Base-by-base conservation (phyloP, 2,113 vertebrate genomes). In the Scolopax mira region DNA sequence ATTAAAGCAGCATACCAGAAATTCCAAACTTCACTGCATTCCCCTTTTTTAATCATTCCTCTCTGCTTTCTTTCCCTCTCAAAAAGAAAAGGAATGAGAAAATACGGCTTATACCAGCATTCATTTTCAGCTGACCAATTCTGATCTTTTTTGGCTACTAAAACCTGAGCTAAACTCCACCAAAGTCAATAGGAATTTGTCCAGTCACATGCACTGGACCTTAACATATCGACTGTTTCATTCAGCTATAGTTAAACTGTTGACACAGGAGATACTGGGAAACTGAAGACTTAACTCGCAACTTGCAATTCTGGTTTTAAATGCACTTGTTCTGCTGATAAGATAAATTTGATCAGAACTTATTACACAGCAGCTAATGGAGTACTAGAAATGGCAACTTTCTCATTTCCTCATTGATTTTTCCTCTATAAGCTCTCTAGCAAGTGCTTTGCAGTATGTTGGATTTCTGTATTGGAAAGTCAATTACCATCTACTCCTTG, bases 321-420 rank as follows among this genome's bases (percentile, higher is more conserved):
- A 86, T 21, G 46, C 16, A 62, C 24, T 86, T 54, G 14, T 49
- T 92, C 57, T 66, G 58, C 49, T 75, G 33, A 16, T 60, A 70
- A 72, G 79, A 85, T 91, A 57, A 52, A 81, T 83, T 80, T 81
- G 35, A 80, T 70, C 57, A 77, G 57, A 62, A 79, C 72, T 74
- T 72, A 74, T 55, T 95, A 84, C 23, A 79, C 12, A 66, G 71
- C 21, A 70, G 49, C 27, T 92, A 67, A 87, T 27, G 9, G 52
- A 93, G 33, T 72, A 82, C 52, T 54, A 87, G 85, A 83, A 93
- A 88, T 42, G 33, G 49, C 54, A 87, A 62, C 44, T 67, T 57
- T 37, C 74, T 82, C 22, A 49, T 83, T 95, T 94, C 79, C 37
- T 48, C 71, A 81, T 81, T 93, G 90, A 90, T 88, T 93, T 90